Evolutionary conservation across 2,113 vertebrate genomes (phyloP).

Genomic region (Eudorcas thomsonii): DNA sequence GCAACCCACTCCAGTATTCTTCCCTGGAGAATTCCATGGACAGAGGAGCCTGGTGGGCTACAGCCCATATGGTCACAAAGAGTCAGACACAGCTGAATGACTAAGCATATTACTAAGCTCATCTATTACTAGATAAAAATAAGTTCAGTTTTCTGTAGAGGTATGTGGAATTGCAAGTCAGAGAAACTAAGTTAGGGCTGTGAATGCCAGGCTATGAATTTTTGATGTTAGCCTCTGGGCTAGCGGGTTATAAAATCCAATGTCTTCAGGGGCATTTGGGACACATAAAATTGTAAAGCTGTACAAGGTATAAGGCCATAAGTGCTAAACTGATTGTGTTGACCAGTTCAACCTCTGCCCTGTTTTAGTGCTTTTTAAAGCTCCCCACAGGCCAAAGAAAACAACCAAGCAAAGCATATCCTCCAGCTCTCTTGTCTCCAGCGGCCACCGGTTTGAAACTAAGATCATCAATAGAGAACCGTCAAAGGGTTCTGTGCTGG

Average conservation of each 20-base stretch:
- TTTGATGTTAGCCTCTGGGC: background rate
- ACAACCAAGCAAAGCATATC: background rate
- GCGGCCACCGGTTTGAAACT: background rate
- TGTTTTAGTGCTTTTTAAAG: background rate
- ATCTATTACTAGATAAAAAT: background rate
- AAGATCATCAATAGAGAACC: background rate
- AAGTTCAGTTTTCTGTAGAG: background rate
- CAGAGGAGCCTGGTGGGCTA: background rate
- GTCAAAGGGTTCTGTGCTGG: background rate
- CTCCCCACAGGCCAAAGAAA: constrained; percentile 1
- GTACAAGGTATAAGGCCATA: background rate
- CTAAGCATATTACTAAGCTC: background rate
- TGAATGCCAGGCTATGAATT: constrained; percentile 8
- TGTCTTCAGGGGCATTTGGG: background rate
- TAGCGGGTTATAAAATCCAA: constrained; percentile 31
- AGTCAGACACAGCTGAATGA: background rate
- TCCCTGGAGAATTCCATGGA: background rate
- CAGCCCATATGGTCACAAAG: background rate
- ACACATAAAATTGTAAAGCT: constrained; percentile 34
- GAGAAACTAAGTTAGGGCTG: background rate
- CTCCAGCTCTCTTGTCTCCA: background rate
- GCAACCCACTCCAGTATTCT: background rate
- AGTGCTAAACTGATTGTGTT: constrained; percentile 37
- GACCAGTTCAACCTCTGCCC: background rate
- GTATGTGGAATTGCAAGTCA: background rate